Evolutionary conservation across 2,797 vertebrate species (phyloP).

Genomic region (Channallabes apus): DNA sequence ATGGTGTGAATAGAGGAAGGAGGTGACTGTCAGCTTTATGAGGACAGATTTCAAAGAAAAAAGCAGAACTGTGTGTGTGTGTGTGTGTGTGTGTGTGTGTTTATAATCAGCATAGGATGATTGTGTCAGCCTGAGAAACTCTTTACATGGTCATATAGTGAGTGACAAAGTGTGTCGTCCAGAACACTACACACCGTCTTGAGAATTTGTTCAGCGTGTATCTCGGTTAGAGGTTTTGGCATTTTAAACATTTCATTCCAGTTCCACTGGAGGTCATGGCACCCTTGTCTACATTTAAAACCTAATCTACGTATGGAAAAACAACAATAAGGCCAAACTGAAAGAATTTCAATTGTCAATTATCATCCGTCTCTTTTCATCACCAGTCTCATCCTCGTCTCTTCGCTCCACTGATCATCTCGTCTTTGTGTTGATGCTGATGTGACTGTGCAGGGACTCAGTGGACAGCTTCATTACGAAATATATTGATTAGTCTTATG

Average conservation of each 20-base stretch:
- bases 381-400: too few species aligned
- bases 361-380: too few species aligned
- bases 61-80: constrained; percentile 11
- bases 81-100: neutral
- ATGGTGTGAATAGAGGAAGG: constrained; percentile 45
- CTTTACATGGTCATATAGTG: neutral
- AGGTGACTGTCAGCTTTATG: constrained; percentile 53
- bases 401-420: neutral
- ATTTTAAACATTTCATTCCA: too few species aligned
- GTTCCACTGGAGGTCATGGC: too few species aligned
- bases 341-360: too few species aligned
- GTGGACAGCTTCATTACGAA: neutral
- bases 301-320: too few species aligned
- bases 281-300: too few species aligned
- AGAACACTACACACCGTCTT: too few species aligned
- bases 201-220: too few species aligned
- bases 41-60: neutral
- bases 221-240: too few species aligned
- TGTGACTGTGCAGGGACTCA: neutral
- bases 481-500: neutral
- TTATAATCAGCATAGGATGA: neutral
- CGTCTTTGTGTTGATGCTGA: neutral
- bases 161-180: too few species aligned
- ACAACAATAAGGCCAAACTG: too few species aligned
- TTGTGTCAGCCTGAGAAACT: neutral